Conservation (phyloP, 2,797 vertebrate genomes). For the Acanthopagrus latus region DNA sequence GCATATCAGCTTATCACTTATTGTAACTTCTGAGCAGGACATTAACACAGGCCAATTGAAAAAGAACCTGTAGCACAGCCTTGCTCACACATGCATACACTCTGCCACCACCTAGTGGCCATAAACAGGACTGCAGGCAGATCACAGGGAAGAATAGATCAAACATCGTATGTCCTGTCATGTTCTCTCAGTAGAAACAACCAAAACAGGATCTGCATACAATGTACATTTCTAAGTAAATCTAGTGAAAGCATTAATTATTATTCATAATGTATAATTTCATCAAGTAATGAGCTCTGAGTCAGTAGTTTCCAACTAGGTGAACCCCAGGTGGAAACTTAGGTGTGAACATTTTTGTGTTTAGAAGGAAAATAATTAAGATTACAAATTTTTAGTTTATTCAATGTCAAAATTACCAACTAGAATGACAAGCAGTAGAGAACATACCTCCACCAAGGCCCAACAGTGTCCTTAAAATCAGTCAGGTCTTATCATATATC, state of each 20-base stretch:
- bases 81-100: neutral
- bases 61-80: no score
- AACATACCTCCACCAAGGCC: no score
- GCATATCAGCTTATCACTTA: neutral
- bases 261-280: no score
- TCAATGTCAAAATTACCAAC: neutral
- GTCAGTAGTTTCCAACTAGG: neutral
- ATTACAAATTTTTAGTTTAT: neutral
- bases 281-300: neutral
- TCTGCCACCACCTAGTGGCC: conserved; percentile 56
- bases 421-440: no score
- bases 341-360: neutral
- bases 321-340: neutral
- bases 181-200: neutral
- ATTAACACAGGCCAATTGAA: neutral
- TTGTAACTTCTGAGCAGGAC: neutral
- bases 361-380: neutral
- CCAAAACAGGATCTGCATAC: neutral
- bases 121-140: conserved; percentile 3
- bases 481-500: no score
- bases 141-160: neutral
- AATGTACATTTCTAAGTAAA: neutral
- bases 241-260: neutral
- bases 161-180: neutral
- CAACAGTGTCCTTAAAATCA: no score